phyloP scores from a whole-genome alignment of 2,888 invertebrate genomes.

The Napeogenes inachia region DNA sequence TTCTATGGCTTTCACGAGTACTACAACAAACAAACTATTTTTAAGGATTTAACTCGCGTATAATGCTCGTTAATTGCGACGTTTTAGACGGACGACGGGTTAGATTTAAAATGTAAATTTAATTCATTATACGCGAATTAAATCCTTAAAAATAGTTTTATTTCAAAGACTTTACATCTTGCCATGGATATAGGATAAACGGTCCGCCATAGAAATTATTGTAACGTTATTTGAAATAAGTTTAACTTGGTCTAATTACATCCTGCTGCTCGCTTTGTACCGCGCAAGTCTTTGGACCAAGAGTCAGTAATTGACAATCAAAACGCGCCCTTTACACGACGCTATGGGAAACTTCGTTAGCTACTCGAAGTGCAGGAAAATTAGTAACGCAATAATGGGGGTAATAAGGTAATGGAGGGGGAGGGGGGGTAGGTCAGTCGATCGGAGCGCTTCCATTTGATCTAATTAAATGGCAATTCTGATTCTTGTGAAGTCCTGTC shows the following conservation, averaged over 20 bases:
- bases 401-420: slow-evolving; percentile 70
- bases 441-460: slow-evolving; percentile 45
- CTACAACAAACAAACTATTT: no score
- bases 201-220: background rate
- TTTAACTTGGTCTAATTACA: slow-evolving; percentile 52
- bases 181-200: no score
- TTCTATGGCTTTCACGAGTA: no score
- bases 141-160: no score
- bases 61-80: no score
- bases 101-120: no score
- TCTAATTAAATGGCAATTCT: slow-evolving; percentile 65
- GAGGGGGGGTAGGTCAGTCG: slow-evolving; percentile 51
- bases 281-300: slow-evolving; percentile 54
- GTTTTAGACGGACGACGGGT: no score
- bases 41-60: no score
- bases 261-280: slow-evolving; percentile 60
- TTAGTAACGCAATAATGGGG: slow-evolving; percentile 73
- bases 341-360: slow-evolving; percentile 65
- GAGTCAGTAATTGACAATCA: slow-evolving; percentile 73
- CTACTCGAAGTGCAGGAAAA: slow-evolving; percentile 69
- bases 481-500: slow-evolving; percentile 43
- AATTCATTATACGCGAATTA: no score
- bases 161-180: no score
- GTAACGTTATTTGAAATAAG: background rate
- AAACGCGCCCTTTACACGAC: slow-evolving; percentile 64